phyloP scores from a whole-genome alignment of 2,113 vertebrate species.

The Phrynosoma platyrhinos region DNA sequence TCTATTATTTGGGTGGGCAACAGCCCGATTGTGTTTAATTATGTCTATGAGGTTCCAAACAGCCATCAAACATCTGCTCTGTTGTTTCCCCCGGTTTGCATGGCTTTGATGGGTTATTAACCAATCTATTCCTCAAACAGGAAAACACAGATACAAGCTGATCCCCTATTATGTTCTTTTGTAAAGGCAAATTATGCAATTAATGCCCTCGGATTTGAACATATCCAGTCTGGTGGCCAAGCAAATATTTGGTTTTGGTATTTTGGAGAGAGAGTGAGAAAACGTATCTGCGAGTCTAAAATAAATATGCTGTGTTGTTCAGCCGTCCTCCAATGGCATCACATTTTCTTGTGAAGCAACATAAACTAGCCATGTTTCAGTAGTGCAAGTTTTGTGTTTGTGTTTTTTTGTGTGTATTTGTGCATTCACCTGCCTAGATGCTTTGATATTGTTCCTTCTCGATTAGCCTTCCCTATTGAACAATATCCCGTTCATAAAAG shows the following conservation, averaged over 20 bases:
- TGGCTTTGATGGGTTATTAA: conserved; percentile 86
- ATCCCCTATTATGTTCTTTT: conserved; percentile 74
- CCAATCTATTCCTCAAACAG: conserved; percentile 83
- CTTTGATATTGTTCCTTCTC: background rate
- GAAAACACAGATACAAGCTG: conserved; percentile 76
- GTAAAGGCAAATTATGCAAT: conserved; percentile 79
- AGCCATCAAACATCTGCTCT: conserved; percentile 84
- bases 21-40: conserved; percentile 82
- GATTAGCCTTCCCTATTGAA: background rate
- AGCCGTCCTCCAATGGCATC: conserved; percentile 22
- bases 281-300: background rate
- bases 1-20: conserved; percentile 71
- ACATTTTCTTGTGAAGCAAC: background rate
- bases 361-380: background rate
- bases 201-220: conserved; percentile 66
- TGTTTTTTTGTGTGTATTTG: background rate
- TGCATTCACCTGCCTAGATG: background rate
- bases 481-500: no score
- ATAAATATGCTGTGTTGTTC: background rate
- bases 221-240: conserved; percentile 68
- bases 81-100: conserved; percentile 84
- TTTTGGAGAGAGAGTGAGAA: background rate
- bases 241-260: conserved; percentile 51
- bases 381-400: background rate
- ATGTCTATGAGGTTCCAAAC: conserved; percentile 81